phyloP scores from a whole-genome alignment of 2,113 vertebrate genomes.

The Erythrocebus patas region DNA sequence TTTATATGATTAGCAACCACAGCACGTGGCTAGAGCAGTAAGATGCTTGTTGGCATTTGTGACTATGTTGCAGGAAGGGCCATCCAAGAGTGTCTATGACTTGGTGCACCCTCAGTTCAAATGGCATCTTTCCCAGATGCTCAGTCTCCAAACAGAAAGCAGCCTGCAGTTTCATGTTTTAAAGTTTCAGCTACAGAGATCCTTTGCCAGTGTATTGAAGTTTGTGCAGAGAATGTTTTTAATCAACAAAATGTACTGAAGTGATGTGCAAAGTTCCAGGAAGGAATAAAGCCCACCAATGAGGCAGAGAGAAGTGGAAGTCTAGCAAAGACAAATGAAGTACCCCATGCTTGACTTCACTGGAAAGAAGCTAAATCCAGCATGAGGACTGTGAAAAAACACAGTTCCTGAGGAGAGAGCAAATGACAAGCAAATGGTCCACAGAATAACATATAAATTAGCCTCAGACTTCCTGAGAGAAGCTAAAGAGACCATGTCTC shows the following conservation, averaged over 20 bases:
- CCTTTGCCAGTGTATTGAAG: not conserved
- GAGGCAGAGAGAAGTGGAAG: not conserved
- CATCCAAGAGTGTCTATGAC: not conserved
- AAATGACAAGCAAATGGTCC: not conserved
- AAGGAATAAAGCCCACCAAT: not conserved
- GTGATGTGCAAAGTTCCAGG: not conserved
- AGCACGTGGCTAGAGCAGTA: too few relatives aligned
- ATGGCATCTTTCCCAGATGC: not conserved
- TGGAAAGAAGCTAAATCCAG: not conserved
- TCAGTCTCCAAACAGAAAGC: not conserved
- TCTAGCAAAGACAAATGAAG: not conserved
- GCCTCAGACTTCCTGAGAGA: not conserved
- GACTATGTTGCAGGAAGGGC: not conserved
- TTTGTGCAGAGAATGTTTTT: constrained; percentile 43
- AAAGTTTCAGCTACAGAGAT: not conserved
- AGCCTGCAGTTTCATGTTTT: not conserved
- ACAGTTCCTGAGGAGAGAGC: not conserved
- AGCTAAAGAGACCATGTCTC: not conserved
- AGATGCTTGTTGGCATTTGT: too few relatives aligned
- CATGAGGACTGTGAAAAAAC: not conserved
- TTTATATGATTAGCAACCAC: accelerated
- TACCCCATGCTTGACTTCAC: not conserved
- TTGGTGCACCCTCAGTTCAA: not conserved
- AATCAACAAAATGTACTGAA: not conserved
- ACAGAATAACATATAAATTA: not conserved